Conservation (phyloP, 2,797 vertebrate genomes). For the Sphenopsis melanotis region DNA sequence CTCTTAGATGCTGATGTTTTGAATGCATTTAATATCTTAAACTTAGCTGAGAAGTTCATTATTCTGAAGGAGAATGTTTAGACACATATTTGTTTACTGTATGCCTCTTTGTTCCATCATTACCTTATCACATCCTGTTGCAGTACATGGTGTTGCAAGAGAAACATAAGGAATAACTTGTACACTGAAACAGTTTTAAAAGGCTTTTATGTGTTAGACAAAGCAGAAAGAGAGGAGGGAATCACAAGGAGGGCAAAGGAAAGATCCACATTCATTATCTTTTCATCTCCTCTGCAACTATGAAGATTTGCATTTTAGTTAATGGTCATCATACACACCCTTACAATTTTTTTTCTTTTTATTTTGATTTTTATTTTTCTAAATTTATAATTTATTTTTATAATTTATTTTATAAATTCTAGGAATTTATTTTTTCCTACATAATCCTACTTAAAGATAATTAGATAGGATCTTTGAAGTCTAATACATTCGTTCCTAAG, state of each 20-base stretch:
- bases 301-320: neutral
- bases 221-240: neutral
- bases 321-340: neutral
- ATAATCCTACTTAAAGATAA: neutral
- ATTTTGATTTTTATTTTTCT: no score
- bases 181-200: neutral
- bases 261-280: neutral
- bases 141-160: neutral
- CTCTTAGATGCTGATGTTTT: neutral
- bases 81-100: neutral
- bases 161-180: neutral
- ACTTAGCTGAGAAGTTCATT: neutral
- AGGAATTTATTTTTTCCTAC: neutral
- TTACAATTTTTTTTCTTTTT: neutral
- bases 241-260: neutral
- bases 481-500: neutral
- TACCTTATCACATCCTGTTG: neutral
- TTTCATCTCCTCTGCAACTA: neutral
- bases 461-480: neutral
- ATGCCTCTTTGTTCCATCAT: neutral
- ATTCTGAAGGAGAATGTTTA: neutral
- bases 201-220: neutral
- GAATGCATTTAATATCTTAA: neutral
- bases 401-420: no score
- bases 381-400: no score